Evolutionary conservation across 2,113 vertebrate genomes (phyloP).

Genomic region (Pterophyllum scalare): DNA sequence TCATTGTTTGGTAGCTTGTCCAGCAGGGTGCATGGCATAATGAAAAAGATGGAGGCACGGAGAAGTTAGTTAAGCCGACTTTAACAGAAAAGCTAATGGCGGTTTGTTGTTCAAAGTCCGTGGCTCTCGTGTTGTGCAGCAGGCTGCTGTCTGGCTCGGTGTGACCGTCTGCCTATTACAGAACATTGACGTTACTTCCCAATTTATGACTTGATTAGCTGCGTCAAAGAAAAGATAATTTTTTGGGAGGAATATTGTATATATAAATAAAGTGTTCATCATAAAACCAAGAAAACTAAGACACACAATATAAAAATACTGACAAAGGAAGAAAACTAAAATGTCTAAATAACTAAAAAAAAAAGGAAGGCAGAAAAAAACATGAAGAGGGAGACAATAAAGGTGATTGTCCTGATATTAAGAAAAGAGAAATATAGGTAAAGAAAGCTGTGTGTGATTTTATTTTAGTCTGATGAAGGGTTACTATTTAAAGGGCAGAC

Average conservation of each 20-base stretch:
- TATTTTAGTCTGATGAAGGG: not conserved
- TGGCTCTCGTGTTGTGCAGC: not conserved
- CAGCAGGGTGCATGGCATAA: not conserved
- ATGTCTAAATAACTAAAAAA: not conserved
- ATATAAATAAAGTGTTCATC: too few species aligned
- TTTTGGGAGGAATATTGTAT: too few species aligned
- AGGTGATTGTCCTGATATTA: not conserved
- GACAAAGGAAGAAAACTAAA: not conserved
- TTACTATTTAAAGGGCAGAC: constrained; percentile 48
- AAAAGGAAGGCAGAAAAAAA: not conserved
- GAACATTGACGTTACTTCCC: not conserved
- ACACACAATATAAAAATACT: not conserved
- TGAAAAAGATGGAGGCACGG: not conserved
- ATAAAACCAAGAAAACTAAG: not conserved
- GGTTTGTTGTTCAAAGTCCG: not conserved
- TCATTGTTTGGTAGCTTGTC: not conserved
- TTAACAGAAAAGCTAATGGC: constrained; percentile 1
- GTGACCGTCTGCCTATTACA: not conserved
- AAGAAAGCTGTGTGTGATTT: not conserved
- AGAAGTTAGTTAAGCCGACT: not conserved
- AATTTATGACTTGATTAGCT: not conserved
- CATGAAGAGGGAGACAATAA: not conserved
- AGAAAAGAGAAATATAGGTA: constrained; percentile 1
- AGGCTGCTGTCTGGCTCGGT: constrained; percentile 7
- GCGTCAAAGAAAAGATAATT: too few species aligned